A percentile compares a stretch with the other conserved stretches of the same genome.
phyloP scores from a whole-genome alignment of 2,113 vertebrate genomes.

The rat (Rattus norvegicus) region DNA sequence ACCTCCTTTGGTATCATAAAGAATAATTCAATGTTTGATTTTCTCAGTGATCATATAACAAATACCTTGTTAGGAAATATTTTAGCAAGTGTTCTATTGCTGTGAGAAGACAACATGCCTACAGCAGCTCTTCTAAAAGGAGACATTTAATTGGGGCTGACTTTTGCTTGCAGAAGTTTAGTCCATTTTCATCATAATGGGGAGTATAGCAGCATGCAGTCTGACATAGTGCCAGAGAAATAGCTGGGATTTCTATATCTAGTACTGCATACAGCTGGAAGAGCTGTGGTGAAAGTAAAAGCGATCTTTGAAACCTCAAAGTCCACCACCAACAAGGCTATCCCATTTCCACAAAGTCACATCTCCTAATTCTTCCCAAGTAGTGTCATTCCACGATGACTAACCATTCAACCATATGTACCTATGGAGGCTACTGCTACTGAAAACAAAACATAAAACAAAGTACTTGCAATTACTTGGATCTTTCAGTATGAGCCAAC shows the following conservation, averaged over 20 bases:
- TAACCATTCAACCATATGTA: neutral
- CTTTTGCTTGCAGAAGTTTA: neutral
- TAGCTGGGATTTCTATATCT: neutral
- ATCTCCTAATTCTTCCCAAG: neutral
- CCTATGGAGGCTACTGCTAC: neutral
- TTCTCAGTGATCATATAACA: slow-evolving; percentile 41
- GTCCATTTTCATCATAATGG: neutral
- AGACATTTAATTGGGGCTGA: neutral
- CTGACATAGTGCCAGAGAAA: neutral
- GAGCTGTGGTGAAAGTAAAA: neutral
- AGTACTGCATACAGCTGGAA: neutral
- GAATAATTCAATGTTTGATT: neutral
- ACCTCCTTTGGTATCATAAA: slow-evolving; percentile 16
- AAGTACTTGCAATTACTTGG: neutral
- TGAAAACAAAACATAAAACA: neutral
- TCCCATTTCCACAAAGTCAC: too few species aligned
- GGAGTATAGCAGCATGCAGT: neutral
- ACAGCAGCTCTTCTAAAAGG: neutral
- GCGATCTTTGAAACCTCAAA: neutral
- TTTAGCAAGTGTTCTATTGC: neutral
- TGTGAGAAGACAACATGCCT: neutral
- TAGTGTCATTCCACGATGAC: neutral
- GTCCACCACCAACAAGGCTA: neutral
- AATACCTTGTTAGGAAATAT: neutral
- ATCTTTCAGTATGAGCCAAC: neutral